These are phyloP conservation scores for Neotoma lepida DNA, from an alignment of 2,113 vertebrate genomes.

Conservation along the genomic window DNA sequence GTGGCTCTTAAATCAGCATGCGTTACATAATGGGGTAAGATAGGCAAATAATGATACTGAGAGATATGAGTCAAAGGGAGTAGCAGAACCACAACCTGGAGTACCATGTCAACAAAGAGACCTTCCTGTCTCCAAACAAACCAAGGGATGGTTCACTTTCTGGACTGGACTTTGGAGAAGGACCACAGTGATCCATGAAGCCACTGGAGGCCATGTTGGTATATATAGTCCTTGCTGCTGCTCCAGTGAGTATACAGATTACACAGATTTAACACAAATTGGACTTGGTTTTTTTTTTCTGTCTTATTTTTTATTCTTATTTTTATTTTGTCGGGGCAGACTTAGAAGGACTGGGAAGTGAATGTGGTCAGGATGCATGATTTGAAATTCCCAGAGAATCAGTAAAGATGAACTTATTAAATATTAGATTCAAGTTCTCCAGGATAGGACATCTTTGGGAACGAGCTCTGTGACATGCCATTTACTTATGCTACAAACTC, in stretches of 20 bases:
- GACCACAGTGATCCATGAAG: neutral
- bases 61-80: neutral
- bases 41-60: neutral
- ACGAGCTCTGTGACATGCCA: too few relatives aligned
- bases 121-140: neutral
- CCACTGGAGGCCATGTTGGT: neutral
- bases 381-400: neutral
- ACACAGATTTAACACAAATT: neutral
- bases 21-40: neutral
- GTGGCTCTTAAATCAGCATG: neutral
- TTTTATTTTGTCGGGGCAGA: neutral
- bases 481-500: too few relatives aligned
- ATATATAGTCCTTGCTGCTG: neutral
- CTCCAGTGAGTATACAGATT: neutral
- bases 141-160: neutral
- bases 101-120: rapidly evolving
- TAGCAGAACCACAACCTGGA: neutral
- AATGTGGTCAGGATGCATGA: neutral
- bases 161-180: neutral
- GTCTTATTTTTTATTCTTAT: neutral
- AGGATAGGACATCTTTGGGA: too few relatives aligned
- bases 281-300: neutral
- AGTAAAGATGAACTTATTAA: too few relatives aligned
- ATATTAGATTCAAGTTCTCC: too few relatives aligned
- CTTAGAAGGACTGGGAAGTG: neutral